Base-by-base conservation (phyloP, 2,888 invertebrate genomes). In the Acrobasis repandana region DNA sequence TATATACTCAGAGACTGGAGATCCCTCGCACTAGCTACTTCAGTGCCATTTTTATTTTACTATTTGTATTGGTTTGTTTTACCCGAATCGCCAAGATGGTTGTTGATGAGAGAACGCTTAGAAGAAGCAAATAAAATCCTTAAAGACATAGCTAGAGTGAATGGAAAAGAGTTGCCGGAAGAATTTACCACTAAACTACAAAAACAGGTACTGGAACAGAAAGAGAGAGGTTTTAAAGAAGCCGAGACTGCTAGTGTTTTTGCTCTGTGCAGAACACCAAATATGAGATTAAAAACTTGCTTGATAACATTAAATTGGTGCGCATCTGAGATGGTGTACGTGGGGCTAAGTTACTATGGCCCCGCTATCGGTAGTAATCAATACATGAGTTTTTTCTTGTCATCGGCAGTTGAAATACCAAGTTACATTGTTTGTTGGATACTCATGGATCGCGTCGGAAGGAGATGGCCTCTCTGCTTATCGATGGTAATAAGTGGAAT, bases 51-150 rank as follows among this genome's bases (percentile, higher is more conserved):
- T 83, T 93, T 96, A 50, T 84, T 96, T 1, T 97, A 98, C 79
- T 97, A 97, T 74, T 86, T 96, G 9, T 97, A 97, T 77, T 95
- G 96, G 95, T 95, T 96, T 83, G 95, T 96, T 67, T 92, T 98
- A 75, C 98, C 98, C 0, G 98, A 98, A 87, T 98, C 97, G 9
- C 97, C 98, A 0, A 93, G 98, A 71, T 98, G 98, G 98, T 90
- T 98, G n/a, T 85, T 98, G 28, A 96, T 97, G 78, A 95, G 95
- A 77, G 97, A 96, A 14, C 93, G 95, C 63, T 92, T 97, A 43
- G 96, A 96, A 77, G 97, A 97, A 86, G 98, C 97, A 0, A 94
- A 96, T 63, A 93, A 93, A 65, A 95, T 97, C 65, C 83, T 98
- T 6, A 95, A 96, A 88, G 94, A 93, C 15, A 94, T 97, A 73